Conservation (phyloP, 2,888 invertebrate genomes). For the Serrognathus titanus region DNA sequence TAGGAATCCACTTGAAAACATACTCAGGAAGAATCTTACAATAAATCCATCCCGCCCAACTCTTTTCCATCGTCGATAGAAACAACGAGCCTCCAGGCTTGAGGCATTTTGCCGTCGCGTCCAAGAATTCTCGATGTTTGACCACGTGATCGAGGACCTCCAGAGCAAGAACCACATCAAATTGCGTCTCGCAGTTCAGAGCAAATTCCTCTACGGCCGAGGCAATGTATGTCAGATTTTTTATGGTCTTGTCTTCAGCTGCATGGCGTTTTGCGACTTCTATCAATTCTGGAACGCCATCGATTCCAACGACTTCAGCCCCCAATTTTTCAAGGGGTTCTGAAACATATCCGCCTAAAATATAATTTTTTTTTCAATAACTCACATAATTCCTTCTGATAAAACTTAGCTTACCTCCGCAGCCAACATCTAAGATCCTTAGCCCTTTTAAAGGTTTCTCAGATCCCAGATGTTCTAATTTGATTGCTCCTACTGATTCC, state of each 20-base stretch:
- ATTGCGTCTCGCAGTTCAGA: conserved; percentile 38
- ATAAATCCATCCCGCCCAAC: conserved; percentile 51
- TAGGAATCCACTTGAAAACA: conserved; percentile 64
- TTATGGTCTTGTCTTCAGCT: conserved; percentile 1
- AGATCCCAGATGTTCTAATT: not conserved
- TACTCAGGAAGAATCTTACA: conserved; percentile 71
- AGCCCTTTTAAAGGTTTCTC: conserved; percentile 60
- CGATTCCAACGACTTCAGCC: conserved; percentile 72
- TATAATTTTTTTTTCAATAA: too few relatives aligned
- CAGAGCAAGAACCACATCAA: conserved; percentile 63
- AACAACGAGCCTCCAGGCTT: conserved; percentile 49
- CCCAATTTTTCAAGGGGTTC: conserved; percentile 66
- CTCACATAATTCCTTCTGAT: too few relatives aligned
- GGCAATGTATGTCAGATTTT: conserved; percentile 39
- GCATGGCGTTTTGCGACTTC: conserved; percentile 62
- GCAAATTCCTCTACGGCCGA: conserved; percentile 54
- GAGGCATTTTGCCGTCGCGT: conserved; percentile 35
- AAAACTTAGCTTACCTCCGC: conserved; percentile 73
- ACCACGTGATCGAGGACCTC: conserved; percentile 67
- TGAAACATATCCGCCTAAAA: conserved; percentile 15
- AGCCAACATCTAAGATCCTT: conserved; percentile 83
- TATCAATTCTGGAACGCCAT: conserved; percentile 68
- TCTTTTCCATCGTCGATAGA: conserved; percentile 49
- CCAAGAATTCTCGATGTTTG: conserved; percentile 54
- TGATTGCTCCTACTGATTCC: not conserved